A percentile compares a stretch with the other conserved stretches of the same genome.
Conservation (phyloP, 2,797 vertebrate genomes). For the Sebastes cheni region DNA sequence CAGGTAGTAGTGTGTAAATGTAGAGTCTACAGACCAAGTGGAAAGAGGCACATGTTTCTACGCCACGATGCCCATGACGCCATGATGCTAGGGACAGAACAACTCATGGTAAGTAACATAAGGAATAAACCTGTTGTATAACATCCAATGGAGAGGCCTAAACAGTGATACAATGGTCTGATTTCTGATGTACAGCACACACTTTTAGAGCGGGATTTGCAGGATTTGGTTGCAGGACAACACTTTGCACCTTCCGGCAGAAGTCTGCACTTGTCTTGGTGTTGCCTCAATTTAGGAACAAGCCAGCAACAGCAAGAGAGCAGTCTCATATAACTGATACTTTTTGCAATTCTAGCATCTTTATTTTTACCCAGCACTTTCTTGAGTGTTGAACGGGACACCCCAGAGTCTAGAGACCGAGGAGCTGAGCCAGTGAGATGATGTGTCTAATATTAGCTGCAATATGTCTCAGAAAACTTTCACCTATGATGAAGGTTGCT, state of each 20-base stretch:
- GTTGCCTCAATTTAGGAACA: neutral
- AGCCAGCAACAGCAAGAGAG: neutral
- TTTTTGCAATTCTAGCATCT: neutral
- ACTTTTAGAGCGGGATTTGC: neutral
- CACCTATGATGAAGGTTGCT: neutral
- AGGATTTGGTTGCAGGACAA: neutral
- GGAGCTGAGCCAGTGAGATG: neutral
- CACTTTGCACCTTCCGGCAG: neutral
- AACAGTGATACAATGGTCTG: neutral
- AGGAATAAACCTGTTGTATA: neutral
- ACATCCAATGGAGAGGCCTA: neutral
- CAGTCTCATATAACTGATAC: neutral
- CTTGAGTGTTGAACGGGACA: neutral
- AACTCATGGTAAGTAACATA: neutral
- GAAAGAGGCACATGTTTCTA: neutral
- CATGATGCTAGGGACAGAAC: neutral
- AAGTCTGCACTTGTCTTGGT: neutral
- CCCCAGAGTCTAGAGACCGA: neutral
- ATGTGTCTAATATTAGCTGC: neutral
- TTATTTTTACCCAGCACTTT: neutral
- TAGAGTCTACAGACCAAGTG: neutral
- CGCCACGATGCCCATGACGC: neutral
- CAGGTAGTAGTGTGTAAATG: conserved; percentile 3
- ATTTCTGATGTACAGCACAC: neutral
- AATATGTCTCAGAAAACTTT: neutral